A percentile compares a stretch with the other conserved stretches of the same genome.
Evolutionary conservation across 92 coral and sea anemone species (phyloP).

Genomic region (Porites cylindrica): DNA sequence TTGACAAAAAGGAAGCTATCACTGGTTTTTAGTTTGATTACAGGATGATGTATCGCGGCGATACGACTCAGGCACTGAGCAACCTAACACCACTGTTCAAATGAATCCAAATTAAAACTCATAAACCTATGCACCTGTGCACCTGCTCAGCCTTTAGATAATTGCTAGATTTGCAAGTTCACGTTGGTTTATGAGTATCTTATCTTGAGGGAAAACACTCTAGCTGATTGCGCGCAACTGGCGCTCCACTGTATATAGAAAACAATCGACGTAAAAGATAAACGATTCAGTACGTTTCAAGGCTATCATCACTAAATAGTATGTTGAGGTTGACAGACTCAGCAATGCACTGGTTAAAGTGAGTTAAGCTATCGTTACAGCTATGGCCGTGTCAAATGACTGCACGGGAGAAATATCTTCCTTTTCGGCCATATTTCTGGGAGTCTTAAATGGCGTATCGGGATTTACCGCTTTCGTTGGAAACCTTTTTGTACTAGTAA

Average conservation of each 20-base stretch:
- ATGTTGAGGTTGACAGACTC: neutral
- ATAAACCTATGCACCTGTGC: neutral
- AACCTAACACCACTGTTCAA: neutral
- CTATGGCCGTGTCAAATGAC: neutral
- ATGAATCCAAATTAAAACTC: neutral
- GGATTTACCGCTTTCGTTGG: slow-evolving; percentile 42
- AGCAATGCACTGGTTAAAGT: too few species aligned
- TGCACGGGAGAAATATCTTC: slow-evolving; percentile 42
- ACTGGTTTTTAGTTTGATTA: too few species aligned
- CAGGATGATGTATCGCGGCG: neutral
- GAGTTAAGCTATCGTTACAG: neutral
- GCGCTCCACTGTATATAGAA: too few species aligned
- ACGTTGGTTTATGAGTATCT: neutral
- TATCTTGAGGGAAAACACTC: neutral
- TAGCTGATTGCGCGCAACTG: neutral
- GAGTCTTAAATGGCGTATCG: slow-evolving; percentile 17
- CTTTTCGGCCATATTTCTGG: slow-evolving; percentile 17
- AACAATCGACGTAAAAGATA: too few species aligned
- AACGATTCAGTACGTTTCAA: too few species aligned
- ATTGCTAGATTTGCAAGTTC: neutral
- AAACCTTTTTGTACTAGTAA: slow-evolving; percentile 37
- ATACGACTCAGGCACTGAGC: neutral
- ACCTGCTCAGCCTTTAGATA: neutral
- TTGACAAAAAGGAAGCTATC: too few species aligned
- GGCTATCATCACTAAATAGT: too few species aligned